A percentile compares a stretch with the other conserved stretches of the same genome.
These are phyloP conservation scores for Oreochromis spilurus DNA, from an alignment of 2,113 vertebrate species.

Conservation along the genomic window DNA sequence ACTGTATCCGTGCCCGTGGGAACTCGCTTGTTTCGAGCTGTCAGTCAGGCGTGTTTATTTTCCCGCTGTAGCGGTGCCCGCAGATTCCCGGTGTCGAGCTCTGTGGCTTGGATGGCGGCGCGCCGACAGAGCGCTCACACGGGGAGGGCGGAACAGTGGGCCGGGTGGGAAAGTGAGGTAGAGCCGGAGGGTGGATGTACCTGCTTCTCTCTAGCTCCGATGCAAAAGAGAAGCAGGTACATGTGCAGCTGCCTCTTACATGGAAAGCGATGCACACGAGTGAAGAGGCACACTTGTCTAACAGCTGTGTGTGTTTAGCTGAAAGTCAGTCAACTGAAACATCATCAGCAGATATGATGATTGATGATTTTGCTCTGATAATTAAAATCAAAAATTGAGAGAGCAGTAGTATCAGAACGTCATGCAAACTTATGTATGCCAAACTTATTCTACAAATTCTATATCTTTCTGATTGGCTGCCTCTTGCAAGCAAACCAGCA, in stretches of 20 bases:
- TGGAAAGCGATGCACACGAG: background rate
- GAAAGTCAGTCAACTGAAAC: background rate
- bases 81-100: constrained; percentile 31
- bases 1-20: constrained; percentile 6
- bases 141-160: constrained; percentile 9
- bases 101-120: background rate
- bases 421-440: background rate
- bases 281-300: background rate
- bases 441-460: background rate
- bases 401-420: background rate
- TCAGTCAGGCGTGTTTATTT: constrained; percentile 50
- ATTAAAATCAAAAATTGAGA: background rate
- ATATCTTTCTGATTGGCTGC: background rate
- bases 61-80: constrained; percentile 22
- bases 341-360: background rate
- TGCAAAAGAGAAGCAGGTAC: background rate
- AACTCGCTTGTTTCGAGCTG: constrained; percentile 27
- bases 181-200: background rate
- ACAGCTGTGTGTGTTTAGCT: background rate
- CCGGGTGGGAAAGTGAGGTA: background rate
- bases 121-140: constrained; percentile 1
- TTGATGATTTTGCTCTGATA: background rate
- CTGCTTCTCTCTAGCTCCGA: background rate
- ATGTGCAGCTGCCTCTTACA: background rate
- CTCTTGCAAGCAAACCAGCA: background rate